phyloP scores from a whole-genome alignment of 37 sponge, comb jelly and placozoan genomes.

The Geodia barretti region DNA sequence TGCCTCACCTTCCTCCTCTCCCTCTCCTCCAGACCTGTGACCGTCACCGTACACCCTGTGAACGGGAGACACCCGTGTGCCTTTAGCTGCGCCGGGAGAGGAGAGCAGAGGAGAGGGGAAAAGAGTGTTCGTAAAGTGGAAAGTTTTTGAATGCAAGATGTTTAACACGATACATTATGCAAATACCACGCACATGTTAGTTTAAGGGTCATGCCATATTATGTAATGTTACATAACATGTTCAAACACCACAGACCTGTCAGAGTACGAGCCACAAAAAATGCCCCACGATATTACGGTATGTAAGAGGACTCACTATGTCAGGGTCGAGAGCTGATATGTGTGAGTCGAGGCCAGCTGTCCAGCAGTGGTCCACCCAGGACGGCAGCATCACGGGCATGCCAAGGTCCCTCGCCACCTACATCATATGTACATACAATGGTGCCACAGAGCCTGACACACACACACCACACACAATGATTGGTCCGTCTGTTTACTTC shows the following conservation, averaged over 20 bases:
- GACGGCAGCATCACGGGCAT: slow-evolving; percentile 76
- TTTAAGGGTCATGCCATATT: too few species aligned
- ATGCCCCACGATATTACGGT: neutral
- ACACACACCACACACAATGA: slow-evolving; percentile 3
- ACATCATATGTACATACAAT: neutral
- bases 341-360: slow-evolving; percentile 12
- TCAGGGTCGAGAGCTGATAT: slow-evolving; percentile 28
- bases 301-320: slow-evolving; percentile 19
- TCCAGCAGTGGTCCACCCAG: slow-evolving; percentile 83
- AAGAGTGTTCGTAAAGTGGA: neutral
- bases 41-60: slow-evolving; percentile 76
- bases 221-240: too few species aligned
- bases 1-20: slow-evolving; percentile 52
- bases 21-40: slow-evolving; percentile 82
- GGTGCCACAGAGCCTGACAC: too few species aligned
- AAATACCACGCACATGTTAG: too few species aligned
- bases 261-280: too few species aligned
- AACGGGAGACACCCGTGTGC: slow-evolving; percentile 68
- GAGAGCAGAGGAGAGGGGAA: neutral
- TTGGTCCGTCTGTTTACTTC: too few species aligned
- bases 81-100: slow-evolving; percentile 13
- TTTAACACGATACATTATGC: too few species aligned
- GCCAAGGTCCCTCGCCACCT: slow-evolving; percentile 67
- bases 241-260: too few species aligned
- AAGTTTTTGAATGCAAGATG: neutral